phyloP scores from a whole-genome alignment of 2,888 invertebrate genomes.

The Hemaris fuciformis region DNA sequence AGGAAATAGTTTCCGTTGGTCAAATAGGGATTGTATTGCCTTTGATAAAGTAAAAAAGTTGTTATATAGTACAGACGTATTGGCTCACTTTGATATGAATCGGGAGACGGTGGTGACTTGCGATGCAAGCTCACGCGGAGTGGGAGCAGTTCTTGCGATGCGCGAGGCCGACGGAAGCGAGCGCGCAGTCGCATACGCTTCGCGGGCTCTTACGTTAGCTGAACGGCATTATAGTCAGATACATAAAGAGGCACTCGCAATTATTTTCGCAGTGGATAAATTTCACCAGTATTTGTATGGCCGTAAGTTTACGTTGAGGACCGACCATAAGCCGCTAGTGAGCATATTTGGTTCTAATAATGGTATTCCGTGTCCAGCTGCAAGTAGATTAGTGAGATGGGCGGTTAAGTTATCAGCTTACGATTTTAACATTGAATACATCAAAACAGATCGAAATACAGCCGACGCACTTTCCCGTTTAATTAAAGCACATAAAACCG shows the following conservation, averaged over 20 bases:
- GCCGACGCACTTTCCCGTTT: slow-evolving; percentile 1
- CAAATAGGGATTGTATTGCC: neutral
- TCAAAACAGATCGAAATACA: neutral
- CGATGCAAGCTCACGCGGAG: neutral
- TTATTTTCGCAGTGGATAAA: slow-evolving; percentile 6
- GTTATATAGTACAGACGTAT: neutral
- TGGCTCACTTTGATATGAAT: neutral
- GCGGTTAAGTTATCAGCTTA: slow-evolving; percentile 38
- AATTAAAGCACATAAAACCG: neutral
- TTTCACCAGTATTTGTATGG: slow-evolving; percentile 28
- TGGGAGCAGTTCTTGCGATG: neutral
- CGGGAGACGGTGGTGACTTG: neutral
- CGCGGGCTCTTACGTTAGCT: slow-evolving; percentile 24
- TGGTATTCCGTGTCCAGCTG: slow-evolving; percentile 1
- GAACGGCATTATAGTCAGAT: slow-evolving; percentile 28
- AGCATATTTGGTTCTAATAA: neutral
- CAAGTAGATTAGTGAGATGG: slow-evolving; percentile 28
- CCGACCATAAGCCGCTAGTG: slow-evolving; percentile 12
- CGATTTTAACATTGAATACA: slow-evolving; percentile 20
- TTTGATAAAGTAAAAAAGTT: neutral
- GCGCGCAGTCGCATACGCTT: neutral
- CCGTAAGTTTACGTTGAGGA: slow-evolving; percentile 16
- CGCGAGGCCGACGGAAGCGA: neutral
- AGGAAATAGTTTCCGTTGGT: neutral
- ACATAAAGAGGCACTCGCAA: neutral